phyloP scores from a whole-genome alignment of 2,113 vertebrate genomes.

The Salvator merianae region DNA sequence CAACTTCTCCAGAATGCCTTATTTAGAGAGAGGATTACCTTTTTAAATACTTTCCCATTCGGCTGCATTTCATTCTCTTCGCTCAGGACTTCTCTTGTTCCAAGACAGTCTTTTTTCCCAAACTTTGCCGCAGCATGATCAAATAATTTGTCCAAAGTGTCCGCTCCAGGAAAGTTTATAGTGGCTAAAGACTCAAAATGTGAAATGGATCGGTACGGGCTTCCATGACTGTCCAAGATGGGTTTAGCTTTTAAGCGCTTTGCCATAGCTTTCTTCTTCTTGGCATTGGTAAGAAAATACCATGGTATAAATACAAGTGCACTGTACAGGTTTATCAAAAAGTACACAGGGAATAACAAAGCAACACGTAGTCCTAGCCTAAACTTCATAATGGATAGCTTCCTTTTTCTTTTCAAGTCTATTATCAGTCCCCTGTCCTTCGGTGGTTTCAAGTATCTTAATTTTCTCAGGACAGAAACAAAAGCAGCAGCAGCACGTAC shows the following conservation, averaged over 20 bases:
- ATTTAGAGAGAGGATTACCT: conserved; percentile 78
- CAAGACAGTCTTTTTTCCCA: conserved; percentile 83
- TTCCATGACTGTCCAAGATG: conserved; percentile 80
- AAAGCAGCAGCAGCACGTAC: conserved; percentile 65
- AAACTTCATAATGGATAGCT: conserved; percentile 77
- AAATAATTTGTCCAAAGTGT: conserved; percentile 95
- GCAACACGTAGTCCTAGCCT: conserved; percentile 81
- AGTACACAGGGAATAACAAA: conserved; percentile 89
- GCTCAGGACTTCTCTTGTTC: conserved; percentile 88
- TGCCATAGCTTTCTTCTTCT: conserved; percentile 84
- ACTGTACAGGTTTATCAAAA: conserved; percentile 93
- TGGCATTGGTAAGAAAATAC: conserved; percentile 92
- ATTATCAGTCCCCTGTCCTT: conserved; percentile 61
- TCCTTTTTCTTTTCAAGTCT: conserved; percentile 57
- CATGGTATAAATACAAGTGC: conserved; percentile 93
- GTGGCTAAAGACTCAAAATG: conserved; percentile 84
- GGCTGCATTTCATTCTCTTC: conserved; percentile 94
- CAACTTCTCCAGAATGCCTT: background rate
- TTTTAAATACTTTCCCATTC: conserved; percentile 96
- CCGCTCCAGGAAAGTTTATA: conserved; percentile 87
- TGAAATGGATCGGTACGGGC: conserved; percentile 90
- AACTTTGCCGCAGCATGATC: conserved; percentile 84
- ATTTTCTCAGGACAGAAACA: conserved; percentile 66
- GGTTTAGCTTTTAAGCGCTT: conserved; percentile 90
- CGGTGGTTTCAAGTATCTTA: conserved; percentile 52